Evolutionary conservation across 2,888 invertebrate genomes (phyloP).

Genomic region (Polylopha cassiicola): DNA sequence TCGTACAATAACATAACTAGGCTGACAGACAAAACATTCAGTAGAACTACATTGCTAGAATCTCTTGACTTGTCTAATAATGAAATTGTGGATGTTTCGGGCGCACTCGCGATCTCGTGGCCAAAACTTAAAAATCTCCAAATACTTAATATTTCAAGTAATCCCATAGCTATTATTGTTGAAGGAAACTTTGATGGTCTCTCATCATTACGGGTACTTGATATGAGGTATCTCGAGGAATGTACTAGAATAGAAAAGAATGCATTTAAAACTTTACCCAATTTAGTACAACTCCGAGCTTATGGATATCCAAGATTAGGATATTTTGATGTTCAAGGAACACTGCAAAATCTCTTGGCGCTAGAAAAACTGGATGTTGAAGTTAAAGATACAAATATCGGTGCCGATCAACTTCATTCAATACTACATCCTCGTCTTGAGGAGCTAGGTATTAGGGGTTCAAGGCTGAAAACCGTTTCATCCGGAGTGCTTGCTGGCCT

Average conservation of each 20-base stretch:
- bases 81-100: constrained; percentile 76
- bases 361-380: constrained; percentile 89
- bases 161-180: constrained; percentile 86
- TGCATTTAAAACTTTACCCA: constrained; percentile 84
- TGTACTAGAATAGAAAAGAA: constrained; percentile 89
- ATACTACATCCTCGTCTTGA: constrained; percentile 86
- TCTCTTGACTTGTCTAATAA: constrained; percentile 87
- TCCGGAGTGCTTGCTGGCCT: constrained; percentile 91
- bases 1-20: constrained; percentile 84
- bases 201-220: constrained; percentile 79
- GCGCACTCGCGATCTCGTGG: constrained; percentile 81
- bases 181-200: constrained; percentile 87
- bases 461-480: constrained; percentile 84
- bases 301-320: constrained; percentile 88
- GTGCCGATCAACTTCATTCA: constrained; percentile 88
- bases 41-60: constrained; percentile 87
- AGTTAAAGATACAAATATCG: constrained; percentile 88
- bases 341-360: constrained; percentile 84
- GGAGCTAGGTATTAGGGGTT: constrained; percentile 85
- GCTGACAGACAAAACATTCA: constrained; percentile 82
- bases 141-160: constrained; percentile 86
- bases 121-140: constrained; percentile 83
- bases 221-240: constrained; percentile 81
- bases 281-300: constrained; percentile 82
- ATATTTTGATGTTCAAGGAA: constrained; percentile 90